These are phyloP conservation scores for Agrenia bidenticulata DNA, from an alignment of 2,888 invertebrate genomes.

Conservation along the genomic window DNA sequence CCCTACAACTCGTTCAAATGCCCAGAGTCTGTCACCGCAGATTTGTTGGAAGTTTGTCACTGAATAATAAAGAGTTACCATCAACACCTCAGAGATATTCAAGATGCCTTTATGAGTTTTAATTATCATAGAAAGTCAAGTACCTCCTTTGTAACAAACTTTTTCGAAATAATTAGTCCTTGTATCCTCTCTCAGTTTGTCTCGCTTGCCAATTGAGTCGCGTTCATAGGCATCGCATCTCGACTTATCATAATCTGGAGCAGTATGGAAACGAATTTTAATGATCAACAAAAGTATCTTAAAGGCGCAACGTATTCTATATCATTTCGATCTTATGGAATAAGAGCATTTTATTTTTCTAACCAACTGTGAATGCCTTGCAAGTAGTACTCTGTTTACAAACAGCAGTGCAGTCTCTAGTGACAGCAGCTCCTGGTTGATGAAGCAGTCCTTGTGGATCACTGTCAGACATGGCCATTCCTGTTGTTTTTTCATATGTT, in stretches of 20 bases:
- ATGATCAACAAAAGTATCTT: no score
- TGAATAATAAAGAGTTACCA: conserved; percentile 32
- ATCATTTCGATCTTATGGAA: no score
- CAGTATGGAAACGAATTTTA: conserved; percentile 2
- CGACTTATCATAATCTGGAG: conserved; percentile 57
- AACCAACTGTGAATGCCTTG: conserved; percentile 56
- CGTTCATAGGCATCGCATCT: conserved; percentile 56
- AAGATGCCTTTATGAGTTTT: neutral
- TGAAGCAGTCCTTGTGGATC: conserved; percentile 56
- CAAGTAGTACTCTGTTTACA: conserved; percentile 56
- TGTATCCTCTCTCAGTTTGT: conserved; percentile 55
- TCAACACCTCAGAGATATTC: no score
- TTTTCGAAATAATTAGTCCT: conserved; percentile 57
- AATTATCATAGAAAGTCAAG: conserved; percentile 14
- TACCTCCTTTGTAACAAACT: conserved; percentile 57
- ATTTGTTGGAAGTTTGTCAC: conserved; percentile 56
- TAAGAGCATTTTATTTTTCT: conserved; percentile 44
- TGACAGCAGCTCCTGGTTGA: conserved; percentile 57
- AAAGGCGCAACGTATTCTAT: no score
- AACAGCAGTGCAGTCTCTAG: conserved; percentile 57
- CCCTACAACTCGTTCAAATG: conserved; percentile 60
- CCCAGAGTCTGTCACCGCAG: conserved; percentile 59
- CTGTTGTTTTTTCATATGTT: conserved; percentile 58
- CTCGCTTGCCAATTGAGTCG: conserved; percentile 55
- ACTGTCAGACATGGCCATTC: conserved; percentile 55